Evolutionary conservation across 2,797 vertebrate species (phyloP).

Genomic region (Gadopsis bispinosus): DNA sequence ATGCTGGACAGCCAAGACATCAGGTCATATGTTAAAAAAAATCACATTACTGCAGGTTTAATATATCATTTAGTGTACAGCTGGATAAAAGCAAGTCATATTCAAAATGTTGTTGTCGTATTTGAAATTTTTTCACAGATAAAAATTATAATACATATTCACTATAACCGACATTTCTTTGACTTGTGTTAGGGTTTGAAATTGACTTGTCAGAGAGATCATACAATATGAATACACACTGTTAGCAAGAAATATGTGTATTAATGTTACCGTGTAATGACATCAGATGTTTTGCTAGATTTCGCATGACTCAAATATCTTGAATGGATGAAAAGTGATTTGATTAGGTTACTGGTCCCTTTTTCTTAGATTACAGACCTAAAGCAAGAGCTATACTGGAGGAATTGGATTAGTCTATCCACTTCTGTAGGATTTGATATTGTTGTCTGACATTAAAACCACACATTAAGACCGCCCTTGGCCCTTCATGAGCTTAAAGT

Average conservation of each 20-base stretch:
- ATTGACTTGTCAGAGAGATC: slow-evolving; percentile 6
- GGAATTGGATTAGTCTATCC: slow-evolving; percentile 32
- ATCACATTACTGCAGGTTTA: not conserved
- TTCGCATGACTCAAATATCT: not conserved
- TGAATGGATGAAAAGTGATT: slow-evolving; percentile 13
- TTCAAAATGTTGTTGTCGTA: not conserved
- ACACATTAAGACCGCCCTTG: slow-evolving; percentile 14
- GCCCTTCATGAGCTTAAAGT: slow-evolving; percentile 39
- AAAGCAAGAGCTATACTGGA: not conserved
- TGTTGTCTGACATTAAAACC: slow-evolving; percentile 41
- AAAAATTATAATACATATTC: not conserved
- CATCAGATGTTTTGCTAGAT: not conserved
- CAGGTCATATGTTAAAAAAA: not conserved
- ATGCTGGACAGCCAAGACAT: not conserved
- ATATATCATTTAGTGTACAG: not conserved
- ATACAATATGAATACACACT: slow-evolving; percentile 23
- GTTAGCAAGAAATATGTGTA: not conserved
- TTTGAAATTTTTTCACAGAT: not conserved
- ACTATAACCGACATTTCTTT: not conserved
- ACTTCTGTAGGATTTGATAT: slow-evolving; percentile 31
- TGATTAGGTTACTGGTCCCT: not conserved
- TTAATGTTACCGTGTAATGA: not conserved
- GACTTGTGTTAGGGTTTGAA: not conserved
- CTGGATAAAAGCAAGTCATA: not conserved
- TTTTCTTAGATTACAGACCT: slow-evolving; percentile 7